Percentiles rank a stretch among this genome's conserved stretches.
phyloP scores from a whole-genome alignment of 2,797 vertebrate species.

The Caiman crocodilus region DNA sequence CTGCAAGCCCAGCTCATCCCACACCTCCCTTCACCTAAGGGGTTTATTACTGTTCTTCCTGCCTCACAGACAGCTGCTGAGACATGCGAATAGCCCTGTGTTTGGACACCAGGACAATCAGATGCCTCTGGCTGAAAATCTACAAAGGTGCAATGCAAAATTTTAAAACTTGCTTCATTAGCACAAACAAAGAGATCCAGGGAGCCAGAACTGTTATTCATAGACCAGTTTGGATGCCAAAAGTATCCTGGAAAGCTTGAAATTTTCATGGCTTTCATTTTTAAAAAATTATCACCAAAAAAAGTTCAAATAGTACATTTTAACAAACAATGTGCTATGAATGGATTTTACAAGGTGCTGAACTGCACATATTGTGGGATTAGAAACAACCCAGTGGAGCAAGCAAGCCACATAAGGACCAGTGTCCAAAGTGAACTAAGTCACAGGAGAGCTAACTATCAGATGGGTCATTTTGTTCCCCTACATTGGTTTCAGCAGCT shows the following conservation, averaged over 20 bases:
- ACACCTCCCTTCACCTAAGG: background rate
- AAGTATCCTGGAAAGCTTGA: background rate
- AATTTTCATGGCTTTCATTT: background rate
- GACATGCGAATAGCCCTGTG: accelerated
- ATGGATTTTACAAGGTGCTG: background rate
- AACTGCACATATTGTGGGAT: background rate
- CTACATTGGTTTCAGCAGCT: background rate
- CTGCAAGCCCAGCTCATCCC: background rate
- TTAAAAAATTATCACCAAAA: background rate
- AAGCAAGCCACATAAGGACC: background rate
- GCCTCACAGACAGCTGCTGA: background rate
- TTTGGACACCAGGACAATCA: background rate
- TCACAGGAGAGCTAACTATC: background rate
- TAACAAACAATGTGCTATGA: background rate
- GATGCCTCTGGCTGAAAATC: background rate
- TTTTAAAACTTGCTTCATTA: background rate
- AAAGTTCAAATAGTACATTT: background rate
- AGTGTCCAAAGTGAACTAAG: background rate
- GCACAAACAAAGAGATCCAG: background rate
- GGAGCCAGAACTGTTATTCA: too few species aligned
- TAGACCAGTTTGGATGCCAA: background rate
- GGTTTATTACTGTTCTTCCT: background rate
- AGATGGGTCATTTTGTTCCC: background rate
- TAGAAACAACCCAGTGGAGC: background rate
- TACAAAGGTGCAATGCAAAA: background rate